Evolutionary conservation across 2,113 vertebrate genomes (phyloP), one percentile per base, ranked within the genome.

Genomic region (Polypterus senegalus): DNA sequence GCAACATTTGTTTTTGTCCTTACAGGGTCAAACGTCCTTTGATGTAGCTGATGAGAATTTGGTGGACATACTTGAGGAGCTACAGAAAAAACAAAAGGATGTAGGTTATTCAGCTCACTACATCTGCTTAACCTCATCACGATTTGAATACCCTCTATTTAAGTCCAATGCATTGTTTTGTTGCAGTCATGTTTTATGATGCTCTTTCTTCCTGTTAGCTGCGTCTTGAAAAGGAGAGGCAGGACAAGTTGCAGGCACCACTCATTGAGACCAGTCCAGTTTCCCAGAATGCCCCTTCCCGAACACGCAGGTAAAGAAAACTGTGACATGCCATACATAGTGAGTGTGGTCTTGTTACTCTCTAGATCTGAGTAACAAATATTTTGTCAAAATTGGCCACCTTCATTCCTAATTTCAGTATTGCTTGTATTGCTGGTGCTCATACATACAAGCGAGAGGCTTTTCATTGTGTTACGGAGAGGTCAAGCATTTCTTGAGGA

Each of bases 21-120:
- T 27, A 2, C 11, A 85, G 86, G 83, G 81, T 61, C 84, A 86
- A 66, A 84, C 86, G 4, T 76, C 87, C 67, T 67, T 87, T 5
- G 87, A 89, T 66, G 87, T 89, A 45, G 78, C 81, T 0, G 85
- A 89, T 56, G 87, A 89, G 74, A 84, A 77, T 65, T 73, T 89
- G 0, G 74, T 71, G 60, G 83, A 85, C 57, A 52, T 66, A n/a
- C 74, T 89, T 66, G 86, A 86, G 72, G 85, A 89, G 70, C 80
- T 89, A 5, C 82, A 84, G 78, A 87, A 86, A 73, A 88, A 87
- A 69, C 87, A 89, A 69, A 84, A 86, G 1, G 75, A 78, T 51
- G 87, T 89, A 71, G 80, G 86, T 27, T 64, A 27, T 27, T 27
- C 27, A 27, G 27, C 27, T 27, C 27, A 27, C 27, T 27, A 2